Evolutionary conservation across 2,797 vertebrate genomes (phyloP).

Genomic region (Microcaecilia unicolor): DNA sequence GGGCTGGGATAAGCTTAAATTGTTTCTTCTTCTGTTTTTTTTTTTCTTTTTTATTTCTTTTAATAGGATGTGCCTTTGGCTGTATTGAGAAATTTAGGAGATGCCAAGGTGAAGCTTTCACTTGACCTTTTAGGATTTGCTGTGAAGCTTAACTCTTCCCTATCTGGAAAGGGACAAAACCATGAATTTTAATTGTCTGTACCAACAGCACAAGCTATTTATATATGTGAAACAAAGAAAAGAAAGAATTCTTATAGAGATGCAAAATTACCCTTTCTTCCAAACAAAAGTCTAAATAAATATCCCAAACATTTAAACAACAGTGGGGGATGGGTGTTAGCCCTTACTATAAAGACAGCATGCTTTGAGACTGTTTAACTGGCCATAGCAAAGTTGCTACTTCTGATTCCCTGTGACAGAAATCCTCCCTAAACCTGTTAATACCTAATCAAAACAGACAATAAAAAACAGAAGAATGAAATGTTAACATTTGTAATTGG

Average conservation of each 20-base stretch:
- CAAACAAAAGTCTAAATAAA: neutral
- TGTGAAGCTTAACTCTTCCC: conserved; percentile 50
- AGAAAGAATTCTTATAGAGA: neutral
- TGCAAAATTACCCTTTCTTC: neutral
- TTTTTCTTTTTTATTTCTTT: conserved; percentile 20
- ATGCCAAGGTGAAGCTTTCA: conserved; percentile 28
- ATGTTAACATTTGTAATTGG: neutral
- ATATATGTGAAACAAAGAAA: no score
- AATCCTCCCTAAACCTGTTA: conserved; percentile 12
- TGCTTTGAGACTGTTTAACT: neutral
- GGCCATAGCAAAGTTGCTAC: conserved; percentile 1
- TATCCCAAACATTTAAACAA: neutral
- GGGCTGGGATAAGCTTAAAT: conserved; percentile 72
- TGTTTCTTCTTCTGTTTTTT: conserved; percentile 44
- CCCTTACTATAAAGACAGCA: neutral
- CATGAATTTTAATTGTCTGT: neutral
- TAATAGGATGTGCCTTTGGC: conserved; percentile 55
- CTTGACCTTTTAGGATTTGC: conserved; percentile 49
- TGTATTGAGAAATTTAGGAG: conserved; percentile 51
- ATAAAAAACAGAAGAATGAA: neutral
- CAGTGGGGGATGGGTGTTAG: no score
- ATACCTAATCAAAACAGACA: neutral
- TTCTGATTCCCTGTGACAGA: conserved; percentile 18
- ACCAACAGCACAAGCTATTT: fast-evolving
- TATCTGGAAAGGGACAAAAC: conserved; percentile 2